These are phyloP conservation scores for Theristus sp. DNA, from an alignment of 2,888 invertebrate genomes.

Conservation along the genomic window DNA sequence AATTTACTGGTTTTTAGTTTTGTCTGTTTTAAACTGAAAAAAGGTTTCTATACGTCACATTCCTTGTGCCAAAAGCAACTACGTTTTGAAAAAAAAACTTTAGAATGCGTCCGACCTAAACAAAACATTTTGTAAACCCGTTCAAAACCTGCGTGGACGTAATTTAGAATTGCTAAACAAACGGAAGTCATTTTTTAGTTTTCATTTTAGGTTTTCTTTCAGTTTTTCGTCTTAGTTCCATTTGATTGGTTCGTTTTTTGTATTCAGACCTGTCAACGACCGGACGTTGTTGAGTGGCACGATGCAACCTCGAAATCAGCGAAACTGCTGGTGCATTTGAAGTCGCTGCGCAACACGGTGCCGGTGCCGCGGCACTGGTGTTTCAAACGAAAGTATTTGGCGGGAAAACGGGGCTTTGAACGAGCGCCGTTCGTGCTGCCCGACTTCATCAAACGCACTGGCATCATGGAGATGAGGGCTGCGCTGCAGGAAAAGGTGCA, in stretches of 20 bases:
- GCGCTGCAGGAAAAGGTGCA: slow-evolving; percentile 76
- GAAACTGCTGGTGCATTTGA: slow-evolving; percentile 46
- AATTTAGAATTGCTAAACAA: too few species aligned
- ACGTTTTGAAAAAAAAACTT: too few species aligned
- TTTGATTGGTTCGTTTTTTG: slow-evolving; percentile 1
- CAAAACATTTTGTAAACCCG: too few species aligned
- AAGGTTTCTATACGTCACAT: too few species aligned
- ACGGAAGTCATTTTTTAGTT: too few species aligned
- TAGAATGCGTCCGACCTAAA: too few species aligned
- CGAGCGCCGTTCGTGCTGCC: slow-evolving; percentile 95
- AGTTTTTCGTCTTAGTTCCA: neutral
- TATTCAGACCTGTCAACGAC: slow-evolving; percentile 50
- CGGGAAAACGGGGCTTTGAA: slow-evolving; percentile 95
- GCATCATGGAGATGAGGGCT: slow-evolving; percentile 94
- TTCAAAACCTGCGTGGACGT: too few species aligned
- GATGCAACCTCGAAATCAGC: slow-evolving; percentile 97
- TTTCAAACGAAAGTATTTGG: slow-evolving; percentile 81
- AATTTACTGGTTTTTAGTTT: too few species aligned
- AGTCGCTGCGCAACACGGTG: slow-evolving; percentile 79
- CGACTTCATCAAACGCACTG: slow-evolving; percentile 93
- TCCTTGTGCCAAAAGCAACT: too few species aligned
- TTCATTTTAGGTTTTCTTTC: too few species aligned
- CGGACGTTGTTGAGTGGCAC: slow-evolving; percentile 99
- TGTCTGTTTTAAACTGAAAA: too few species aligned
- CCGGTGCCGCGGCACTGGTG: slow-evolving; percentile 71